Percentiles rank a stretch among this genome's conserved stretches.
Conservation (phyloP, 1,140 invertebrate genomes). For the Leptonema lineaticorne region DNA sequence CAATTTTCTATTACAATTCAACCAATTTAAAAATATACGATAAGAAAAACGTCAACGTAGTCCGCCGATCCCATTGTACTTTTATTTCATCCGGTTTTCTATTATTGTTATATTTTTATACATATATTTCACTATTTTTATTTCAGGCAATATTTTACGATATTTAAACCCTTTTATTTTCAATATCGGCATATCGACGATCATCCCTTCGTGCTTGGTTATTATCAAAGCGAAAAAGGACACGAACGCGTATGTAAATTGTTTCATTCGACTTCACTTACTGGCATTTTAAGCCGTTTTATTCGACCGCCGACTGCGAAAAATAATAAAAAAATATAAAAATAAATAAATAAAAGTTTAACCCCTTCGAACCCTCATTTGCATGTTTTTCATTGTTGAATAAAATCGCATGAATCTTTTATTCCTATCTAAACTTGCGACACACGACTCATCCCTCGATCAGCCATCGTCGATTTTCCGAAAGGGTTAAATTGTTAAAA, state of each 20-base stretch:
- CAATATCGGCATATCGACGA: neutral
- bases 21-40: no score
- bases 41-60: no score
- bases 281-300: neutral
- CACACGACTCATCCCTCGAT: no score
- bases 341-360: neutral
- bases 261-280: slow-evolving; percentile 6
- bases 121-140: no score
- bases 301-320: neutral
- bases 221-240: slow-evolving; percentile 8
- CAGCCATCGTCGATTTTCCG: no score
- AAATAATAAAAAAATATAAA: no score
- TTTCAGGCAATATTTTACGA: no score
- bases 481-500: no score
- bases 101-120: no score
- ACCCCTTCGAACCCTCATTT: neutral
- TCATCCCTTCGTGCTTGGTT: neutral
- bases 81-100: no score
- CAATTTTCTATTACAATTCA: no score
- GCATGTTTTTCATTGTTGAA: neutral
- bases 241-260: slow-evolving; percentile 12
- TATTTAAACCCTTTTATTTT: neutral
- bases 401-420: slow-evolving; percentile 13
- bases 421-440: neutral
- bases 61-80: no score